Percentiles rank a stretch among this genome's conserved stretches.
Evolutionary conservation across 2,888 invertebrate genomes (phyloP).

Genomic region (Keiferia lycopersicella): DNA sequence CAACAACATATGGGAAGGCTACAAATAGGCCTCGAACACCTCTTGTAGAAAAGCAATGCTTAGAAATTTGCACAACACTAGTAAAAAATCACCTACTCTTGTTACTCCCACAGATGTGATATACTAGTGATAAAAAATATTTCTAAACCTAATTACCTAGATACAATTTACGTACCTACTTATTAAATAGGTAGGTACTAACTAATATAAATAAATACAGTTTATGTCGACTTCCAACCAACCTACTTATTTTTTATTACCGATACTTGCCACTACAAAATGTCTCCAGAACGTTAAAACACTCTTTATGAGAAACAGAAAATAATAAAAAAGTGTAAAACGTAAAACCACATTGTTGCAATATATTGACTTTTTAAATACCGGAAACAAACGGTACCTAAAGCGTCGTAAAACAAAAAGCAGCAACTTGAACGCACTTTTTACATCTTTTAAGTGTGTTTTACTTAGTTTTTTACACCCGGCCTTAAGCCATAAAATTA

Average conservation of each 20-base stretch:
- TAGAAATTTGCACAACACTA: too few species aligned
- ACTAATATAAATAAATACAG: not conserved
- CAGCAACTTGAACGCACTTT: constrained; percentile 21
- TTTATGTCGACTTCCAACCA: not conserved
- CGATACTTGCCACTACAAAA: not conserved
- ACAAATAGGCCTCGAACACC: too few species aligned
- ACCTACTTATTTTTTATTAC: not conserved
- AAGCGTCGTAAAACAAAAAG: constrained; percentile 24
- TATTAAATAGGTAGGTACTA: not conserved
- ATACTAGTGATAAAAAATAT: too few species aligned
- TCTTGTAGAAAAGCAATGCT: too few species aligned
- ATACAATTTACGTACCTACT: too few species aligned
- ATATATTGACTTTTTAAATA: constrained; percentile 19
- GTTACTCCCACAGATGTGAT: too few species aligned
- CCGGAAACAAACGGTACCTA: constrained; percentile 17
- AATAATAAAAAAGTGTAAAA: not conserved
- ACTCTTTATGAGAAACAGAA: constrained; percentile 4
- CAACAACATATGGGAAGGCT: too few species aligned
- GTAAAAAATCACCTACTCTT: too few species aligned
- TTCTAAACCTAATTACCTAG: too few species aligned
- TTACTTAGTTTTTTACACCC: constrained; percentile 27
- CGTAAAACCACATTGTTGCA: constrained; percentile 7
- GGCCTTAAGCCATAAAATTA: constrained; percentile 27
- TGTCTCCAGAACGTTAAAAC: not conserved
- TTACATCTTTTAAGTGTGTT: not conserved